Conservation (phyloP, 2,888 invertebrate genomes). For the Catotricha subobsoleta region DNA sequence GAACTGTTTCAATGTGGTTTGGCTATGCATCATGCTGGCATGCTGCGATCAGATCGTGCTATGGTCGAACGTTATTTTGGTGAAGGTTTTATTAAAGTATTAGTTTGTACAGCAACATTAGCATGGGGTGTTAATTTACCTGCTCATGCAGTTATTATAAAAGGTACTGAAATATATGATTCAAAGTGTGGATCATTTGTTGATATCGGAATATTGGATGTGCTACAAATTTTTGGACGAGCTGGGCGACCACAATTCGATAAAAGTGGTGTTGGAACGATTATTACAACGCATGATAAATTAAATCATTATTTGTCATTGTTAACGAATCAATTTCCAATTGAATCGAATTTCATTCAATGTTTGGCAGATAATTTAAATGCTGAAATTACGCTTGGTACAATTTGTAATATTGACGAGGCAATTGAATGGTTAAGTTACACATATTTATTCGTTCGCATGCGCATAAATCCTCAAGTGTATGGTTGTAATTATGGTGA, state of each 20-base stretch:
- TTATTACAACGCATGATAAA: constrained; percentile 85
- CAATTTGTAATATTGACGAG: constrained; percentile 86
- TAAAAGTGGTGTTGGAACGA: constrained; percentile 81
- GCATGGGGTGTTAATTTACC: constrained; percentile 99
- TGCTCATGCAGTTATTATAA: constrained; percentile 80
- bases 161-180: constrained; percentile 84
- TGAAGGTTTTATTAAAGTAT: constrained; percentile 68
- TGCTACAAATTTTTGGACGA: constrained; percentile 94
- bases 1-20: constrained; percentile 63
- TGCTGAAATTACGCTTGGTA: constrained; percentile 94
- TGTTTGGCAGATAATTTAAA: constrained; percentile 91
- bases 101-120: constrained; percentile 93
- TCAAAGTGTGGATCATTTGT: constrained; percentile 85
- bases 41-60: constrained; percentile 72
- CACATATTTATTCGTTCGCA: constrained; percentile 87
- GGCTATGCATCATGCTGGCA: constrained; percentile 93
- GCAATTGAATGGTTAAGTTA: constrained; percentile 97
- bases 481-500: constrained; percentile 44
- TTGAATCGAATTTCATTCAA: constrained; percentile 90
- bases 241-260: constrained; percentile 98
- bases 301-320: constrained; percentile 83
- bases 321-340: constrained; percentile 91
- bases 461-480: constrained; percentile 77
- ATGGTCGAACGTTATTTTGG: constrained; percentile 81
- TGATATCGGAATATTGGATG: constrained; percentile 91